Evolutionary conservation across 1,140 invertebrate species (phyloP), one percentile per base, ranked within the genome.

Genomic region (Hycleus cichorii): DNA sequence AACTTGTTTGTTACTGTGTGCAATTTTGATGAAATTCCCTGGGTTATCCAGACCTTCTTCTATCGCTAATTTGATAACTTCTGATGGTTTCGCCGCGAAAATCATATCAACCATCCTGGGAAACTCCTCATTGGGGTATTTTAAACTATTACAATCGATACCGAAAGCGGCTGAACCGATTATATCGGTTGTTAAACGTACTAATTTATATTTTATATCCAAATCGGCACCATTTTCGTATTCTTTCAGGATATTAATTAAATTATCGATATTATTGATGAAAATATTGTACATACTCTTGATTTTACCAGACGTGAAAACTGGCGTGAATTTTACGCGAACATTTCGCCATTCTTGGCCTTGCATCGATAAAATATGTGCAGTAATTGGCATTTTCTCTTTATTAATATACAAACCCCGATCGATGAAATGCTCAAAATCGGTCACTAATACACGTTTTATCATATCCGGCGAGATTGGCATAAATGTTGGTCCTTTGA

Each of bases 381-480:
- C 72, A 2, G 71, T 69, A 2, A 83, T 39, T 2, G 74, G 69
- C 53, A 81, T 77, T 0, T 63, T 67, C 49, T 77, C 68, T 40
- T 72, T 73, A 38, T 75, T 74, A 3, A 66, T 59, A 9, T 73
- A 70, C 0, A 75, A 4, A 4, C 75, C 75, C 46, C 76, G 67
- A 62, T 77, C 74, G 18, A 70, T 67, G 63, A 82, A 82, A 63
- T 70, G 67, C 1, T 64, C 39, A 40, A 80, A 80, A 59, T 81
- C 76, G 46, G 76, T 80, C 0, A 75, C 69, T 0, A 80, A 24
- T 9, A 81, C 67, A 0, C 64, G 39, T 55, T 75, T 75, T 3
- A 81, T 73, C 7, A 83, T 63, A 60, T 77, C 73, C 3, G 74
- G 75, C 69, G 82, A 79, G 5, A 72, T 64, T n/a, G 72, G 62